Evolutionary conservation across 2,888 invertebrate genomes (phyloP).

Genomic region (Tetanocera ferruginea): DNA sequence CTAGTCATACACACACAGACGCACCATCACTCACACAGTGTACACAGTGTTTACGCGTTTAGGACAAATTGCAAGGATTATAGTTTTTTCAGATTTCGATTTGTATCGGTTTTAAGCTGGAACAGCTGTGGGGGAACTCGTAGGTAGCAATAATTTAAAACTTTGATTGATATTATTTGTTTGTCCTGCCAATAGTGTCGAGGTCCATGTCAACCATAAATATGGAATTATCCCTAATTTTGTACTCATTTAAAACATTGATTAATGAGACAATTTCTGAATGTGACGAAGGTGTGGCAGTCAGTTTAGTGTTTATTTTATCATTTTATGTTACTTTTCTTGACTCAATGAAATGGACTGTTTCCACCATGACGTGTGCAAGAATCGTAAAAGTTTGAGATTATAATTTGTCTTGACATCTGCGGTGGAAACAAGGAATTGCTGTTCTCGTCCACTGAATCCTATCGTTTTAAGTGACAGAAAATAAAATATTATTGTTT

Average conservation of each 20-base stretch:
- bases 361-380: background rate
- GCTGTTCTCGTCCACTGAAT: background rate
- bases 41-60: slow-evolving; percentile 12
- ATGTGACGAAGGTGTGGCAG: background rate
- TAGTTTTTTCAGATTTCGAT: background rate
- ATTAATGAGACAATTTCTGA: slow-evolving; percentile 6
- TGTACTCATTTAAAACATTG: background rate
- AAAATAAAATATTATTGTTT: slow-evolving; percentile 30
- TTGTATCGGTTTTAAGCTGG: background rate
- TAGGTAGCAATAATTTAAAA: slow-evolving; percentile 1
- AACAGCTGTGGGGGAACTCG: background rate
- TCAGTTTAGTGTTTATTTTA: background rate
- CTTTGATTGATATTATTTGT: slow-evolving; percentile 32
- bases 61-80: slow-evolving; percentile 35
- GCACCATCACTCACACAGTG: background rate
- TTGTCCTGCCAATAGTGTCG: background rate
- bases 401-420: slow-evolving; percentile 34
- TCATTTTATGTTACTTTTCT: background rate
- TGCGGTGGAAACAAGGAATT: background rate
- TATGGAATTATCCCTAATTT: slow-evolving; percentile 16
- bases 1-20: background rate
- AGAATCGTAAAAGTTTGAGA: slow-evolving; percentile 16
- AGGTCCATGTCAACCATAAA: background rate
- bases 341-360: background rate
- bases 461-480: slow-evolving; percentile 13